Evolutionary conservation across 2,888 invertebrate genomes (phyloP).

Genomic region (Eupithecia exiguata): DNA sequence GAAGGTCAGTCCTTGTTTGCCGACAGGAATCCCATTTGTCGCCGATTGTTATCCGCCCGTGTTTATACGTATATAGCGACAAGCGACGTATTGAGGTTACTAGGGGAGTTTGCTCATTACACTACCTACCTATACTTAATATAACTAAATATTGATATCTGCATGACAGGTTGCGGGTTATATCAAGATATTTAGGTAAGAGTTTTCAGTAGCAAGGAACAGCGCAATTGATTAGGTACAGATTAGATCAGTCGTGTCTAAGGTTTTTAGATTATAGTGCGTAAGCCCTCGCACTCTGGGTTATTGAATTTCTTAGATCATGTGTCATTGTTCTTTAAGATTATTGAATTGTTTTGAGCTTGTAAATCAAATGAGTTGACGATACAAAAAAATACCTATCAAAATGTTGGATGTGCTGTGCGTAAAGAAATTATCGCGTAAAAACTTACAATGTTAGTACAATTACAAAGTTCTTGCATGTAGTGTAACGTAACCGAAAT

Average conservation of each 20-base stretch:
- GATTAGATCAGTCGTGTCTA: not conserved
- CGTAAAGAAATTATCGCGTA: not conserved
- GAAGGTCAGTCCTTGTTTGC: constrained; percentile 68
- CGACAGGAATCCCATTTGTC: constrained; percentile 54
- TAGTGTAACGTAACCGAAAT: not conserved
- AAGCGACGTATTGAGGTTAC: constrained; percentile 34
- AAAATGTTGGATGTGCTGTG: not conserved
- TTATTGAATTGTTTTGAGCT: not conserved
- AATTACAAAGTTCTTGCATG: too few relatives aligned
- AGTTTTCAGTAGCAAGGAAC: not conserved
- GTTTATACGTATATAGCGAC: constrained; percentile 32
- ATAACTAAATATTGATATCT: constrained; percentile 11
- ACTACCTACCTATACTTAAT: too few relatives aligned
- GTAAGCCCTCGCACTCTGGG: too few relatives aligned
- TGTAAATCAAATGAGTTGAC: not conserved
- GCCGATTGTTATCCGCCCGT: constrained; percentile 51
- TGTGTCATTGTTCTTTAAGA: not conserved
- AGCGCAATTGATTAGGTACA: not conserved
- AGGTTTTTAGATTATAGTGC: too few relatives aligned
- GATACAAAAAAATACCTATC: not conserved
- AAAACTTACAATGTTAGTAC: not conserved
- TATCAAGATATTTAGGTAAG: constrained; percentile 16
- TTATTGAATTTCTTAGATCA: too few relatives aligned
- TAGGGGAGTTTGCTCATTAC: constrained; percentile 25
- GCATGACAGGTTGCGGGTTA: constrained; percentile 6